Evolutionary conservation across 2,113 vertebrate genomes (phyloP).

Genomic region (Oceanites oceanicus): DNA sequence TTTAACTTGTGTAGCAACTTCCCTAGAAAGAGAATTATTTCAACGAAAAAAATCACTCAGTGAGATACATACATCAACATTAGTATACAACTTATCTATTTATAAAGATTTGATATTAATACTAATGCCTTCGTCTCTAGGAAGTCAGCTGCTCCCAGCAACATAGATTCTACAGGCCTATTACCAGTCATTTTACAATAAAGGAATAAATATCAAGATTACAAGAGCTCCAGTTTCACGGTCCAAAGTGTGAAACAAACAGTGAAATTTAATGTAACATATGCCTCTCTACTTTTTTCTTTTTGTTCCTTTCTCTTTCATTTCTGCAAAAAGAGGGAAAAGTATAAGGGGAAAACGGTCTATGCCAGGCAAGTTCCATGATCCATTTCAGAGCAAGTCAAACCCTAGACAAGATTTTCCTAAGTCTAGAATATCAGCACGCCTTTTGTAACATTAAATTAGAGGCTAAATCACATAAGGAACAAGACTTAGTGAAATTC

Average conservation of each 20-base stretch:
- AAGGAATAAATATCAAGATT: background rate
- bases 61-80: background rate
- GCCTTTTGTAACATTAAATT: background rate
- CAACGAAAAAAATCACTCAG: background rate
- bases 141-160: background rate
- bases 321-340: background rate
- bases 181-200: background rate
- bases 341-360: background rate
- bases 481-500: background rate
- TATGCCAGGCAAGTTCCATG: background rate
- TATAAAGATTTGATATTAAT: background rate
- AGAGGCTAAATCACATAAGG: background rate
- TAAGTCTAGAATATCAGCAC: background rate
- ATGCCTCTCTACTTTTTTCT: background rate
- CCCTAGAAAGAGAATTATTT: conserved; percentile 68
- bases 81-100: background rate
- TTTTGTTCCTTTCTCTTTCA: background rate
- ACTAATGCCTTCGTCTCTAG: background rate
- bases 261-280: too few relatives aligned
- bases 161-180: background rate
- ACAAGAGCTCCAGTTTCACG: background rate
- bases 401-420: background rate
- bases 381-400: background rate
- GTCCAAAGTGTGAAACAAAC: background rate
- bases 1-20: conserved; percentile 68